Evolutionary conservation across 2,888 invertebrate species (phyloP).

Genomic region (Sialis lutaria): DNA sequence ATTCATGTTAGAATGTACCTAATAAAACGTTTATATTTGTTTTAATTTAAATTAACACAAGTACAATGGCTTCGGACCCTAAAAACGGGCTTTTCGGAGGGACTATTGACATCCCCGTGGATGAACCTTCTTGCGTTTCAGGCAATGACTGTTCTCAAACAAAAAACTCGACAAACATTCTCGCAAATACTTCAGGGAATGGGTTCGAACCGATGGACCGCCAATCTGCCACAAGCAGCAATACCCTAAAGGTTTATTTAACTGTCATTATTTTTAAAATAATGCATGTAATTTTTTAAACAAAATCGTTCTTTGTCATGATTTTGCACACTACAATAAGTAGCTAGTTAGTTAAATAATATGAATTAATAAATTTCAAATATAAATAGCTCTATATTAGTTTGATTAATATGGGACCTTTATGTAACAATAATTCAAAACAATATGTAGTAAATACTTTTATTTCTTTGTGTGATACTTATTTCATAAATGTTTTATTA

Average conservation of each 20-base stretch:
- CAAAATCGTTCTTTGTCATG: slow-evolving; percentile 3
- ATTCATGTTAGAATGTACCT: no score
- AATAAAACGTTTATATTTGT: no score
- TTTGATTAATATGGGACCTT: no score
- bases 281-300: slow-evolving; percentile 4
- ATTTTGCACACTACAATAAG: no score
- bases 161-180: slow-evolving; percentile 18
- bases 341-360: no score
- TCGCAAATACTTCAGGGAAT: slow-evolving; percentile 16
- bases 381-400: no score
- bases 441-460: no score
- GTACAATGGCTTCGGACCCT: slow-evolving; percentile 29
- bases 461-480: not conserved
- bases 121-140: slow-evolving; percentile 12
- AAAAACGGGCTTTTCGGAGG: slow-evolving; percentile 28
- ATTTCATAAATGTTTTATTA: slow-evolving; percentile 5
- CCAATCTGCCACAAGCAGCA: slow-evolving; percentile 20
- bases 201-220: slow-evolving; percentile 25
- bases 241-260: slow-evolving; percentile 23
- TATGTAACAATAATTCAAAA: no score
- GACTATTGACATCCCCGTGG: slow-evolving; percentile 20
- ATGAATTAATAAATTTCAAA: no score
- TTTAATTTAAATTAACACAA: no score
- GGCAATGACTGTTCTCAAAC: slow-evolving; percentile 18
- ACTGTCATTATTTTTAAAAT: not conserved